Base-by-base conservation (phyloP, 2,113 vertebrate genomes). In the Cairina moschata region DNA sequence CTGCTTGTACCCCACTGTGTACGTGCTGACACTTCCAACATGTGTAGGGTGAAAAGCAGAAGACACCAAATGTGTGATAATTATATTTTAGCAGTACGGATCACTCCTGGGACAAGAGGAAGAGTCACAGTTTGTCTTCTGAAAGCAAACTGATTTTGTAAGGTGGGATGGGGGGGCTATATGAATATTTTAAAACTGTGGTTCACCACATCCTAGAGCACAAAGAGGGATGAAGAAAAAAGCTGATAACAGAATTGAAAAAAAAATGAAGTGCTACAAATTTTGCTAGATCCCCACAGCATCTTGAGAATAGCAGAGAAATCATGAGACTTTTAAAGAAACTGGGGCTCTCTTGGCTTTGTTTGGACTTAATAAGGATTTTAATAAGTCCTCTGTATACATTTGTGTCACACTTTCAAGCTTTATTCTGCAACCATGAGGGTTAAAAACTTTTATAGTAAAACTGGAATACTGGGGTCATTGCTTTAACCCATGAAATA, bases 291-390 rank as follows among this genome's bases (percentile, higher is more conserved):
- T 17, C 13, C n/a, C 46, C 22, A 18, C 46, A 83, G 66, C 55
- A 71, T 69, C 65, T 86, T 77, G 40, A 74, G 77, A 81, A 28
- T 62, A 73, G 50, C 65, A 94, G 69, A 84, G 65, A 71, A 85
- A 87, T 73, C 63, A 38, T 36, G 42, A 71, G 83, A 52, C 26
- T 82, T 91, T 92, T 94, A 48, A 75, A 76, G 26, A 92, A 54
- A 67, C 91, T 72, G 74, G 69, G 54, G 6, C 8, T 86, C 15
- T 56, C 56, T 77, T 86, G 77, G 60, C 83, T 95, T 83, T 71
- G n/a, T 63, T 38, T 75, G n/a, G 2, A 7, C 46, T 84, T 68
- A 68, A 31, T 75, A 79, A 83, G 56, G 46, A 46, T 60, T 84
- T 56, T 65, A 68, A 44, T 72, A 79, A 83, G 56, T 62, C 56